Base-by-base conservation (phyloP, 30 jellyfish, hydroid and myxozoan species). In the Turritopsis rubra region DNA sequence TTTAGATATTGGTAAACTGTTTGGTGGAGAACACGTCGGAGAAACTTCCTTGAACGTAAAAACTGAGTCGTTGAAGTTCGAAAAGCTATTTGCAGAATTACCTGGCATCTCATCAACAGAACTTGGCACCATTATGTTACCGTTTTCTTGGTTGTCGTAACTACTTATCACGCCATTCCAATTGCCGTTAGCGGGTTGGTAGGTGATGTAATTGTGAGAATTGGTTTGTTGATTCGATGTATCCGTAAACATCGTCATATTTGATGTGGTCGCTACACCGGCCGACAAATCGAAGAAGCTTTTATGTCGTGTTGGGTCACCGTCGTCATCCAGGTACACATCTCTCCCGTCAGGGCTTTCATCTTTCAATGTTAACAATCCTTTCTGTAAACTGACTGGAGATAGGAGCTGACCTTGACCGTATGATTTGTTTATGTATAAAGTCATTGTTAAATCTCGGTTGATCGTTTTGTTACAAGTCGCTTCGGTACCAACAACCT, bases 1-100 rank as follows among this genome's bases (percentile, higher is more conserved):
- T 83, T 89, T 94, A 22, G 87, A 89, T 18, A 90, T 21, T 29
- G 96, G 92, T 7, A 87, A 75, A 52, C 85, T 81, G 81, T 29
- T 72, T n/a, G 88, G 75, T 13, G 85, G 83, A 23, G 88, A 66
- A 18, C 24, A 29, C 21, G 70, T n/a, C 18, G 87, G 87, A 18
- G 87, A 80, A 29, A 52, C 41, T 26, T 82, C 88, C 66, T 82
- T 82, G 31, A 82, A 82, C 8, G 75, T 82, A 1, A 82, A 82
- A 3, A 82, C 88, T 1, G 88, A 87, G 66, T 82, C 88, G 83
- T 82, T 82, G 27, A 82, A 82, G 41, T 86, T 26, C 1, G 85
- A n/a, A 31, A 82, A 82, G 21, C 86, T 21, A 54, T 80, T 30
- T 4, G 53, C 65, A 80, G 87, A 52, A 65, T 66, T 53, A 28